phyloP scores from a whole-genome alignment of 2,113 vertebrate species.

The Engystomops pustulosus region DNA sequence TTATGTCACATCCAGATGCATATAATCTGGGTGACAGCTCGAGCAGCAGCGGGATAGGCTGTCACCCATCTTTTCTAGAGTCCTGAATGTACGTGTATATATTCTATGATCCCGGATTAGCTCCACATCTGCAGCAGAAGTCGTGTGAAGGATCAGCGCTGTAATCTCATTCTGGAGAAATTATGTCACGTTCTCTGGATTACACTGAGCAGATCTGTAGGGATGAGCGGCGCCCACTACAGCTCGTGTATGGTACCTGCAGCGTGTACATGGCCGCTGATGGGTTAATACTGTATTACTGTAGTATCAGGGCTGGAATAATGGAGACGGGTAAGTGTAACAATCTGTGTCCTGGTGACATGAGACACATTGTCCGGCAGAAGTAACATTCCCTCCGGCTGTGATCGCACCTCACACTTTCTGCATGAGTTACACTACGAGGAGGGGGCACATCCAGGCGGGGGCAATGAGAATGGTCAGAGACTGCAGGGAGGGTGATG shows the following conservation, averaged over 20 bases:
- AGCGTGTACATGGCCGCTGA: too few species aligned
- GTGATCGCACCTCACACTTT: background rate
- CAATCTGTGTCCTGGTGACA: background rate
- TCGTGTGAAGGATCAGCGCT: background rate
- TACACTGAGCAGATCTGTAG: too few species aligned
- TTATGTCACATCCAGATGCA: too few species aligned
- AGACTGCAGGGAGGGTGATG: too few species aligned
- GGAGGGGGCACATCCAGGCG: too few species aligned
- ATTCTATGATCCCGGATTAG: background rate
- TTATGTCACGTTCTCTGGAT: background rate
- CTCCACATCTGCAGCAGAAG: background rate
- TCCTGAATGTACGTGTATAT: too few species aligned
- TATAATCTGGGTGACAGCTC: too few species aligned
- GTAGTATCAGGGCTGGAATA: background rate
- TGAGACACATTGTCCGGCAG: constrained; percentile 11
- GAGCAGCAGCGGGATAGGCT: background rate
- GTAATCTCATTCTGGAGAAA: background rate
- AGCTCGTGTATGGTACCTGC: too few species aligned
- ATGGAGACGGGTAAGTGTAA: background rate
- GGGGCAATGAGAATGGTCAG: too few species aligned
- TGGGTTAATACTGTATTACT: background rate
- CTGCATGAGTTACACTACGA: too few species aligned
- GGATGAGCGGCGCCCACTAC: too few species aligned
- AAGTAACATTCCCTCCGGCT: constrained; percentile 1
- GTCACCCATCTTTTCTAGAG: too few species aligned